Percentiles rank a stretch among this genome's conserved stretches.
These are phyloP conservation scores for Nannoperca obscura DNA, from an alignment of 2,797 vertebrate species.

Conservation along the genomic window DNA sequence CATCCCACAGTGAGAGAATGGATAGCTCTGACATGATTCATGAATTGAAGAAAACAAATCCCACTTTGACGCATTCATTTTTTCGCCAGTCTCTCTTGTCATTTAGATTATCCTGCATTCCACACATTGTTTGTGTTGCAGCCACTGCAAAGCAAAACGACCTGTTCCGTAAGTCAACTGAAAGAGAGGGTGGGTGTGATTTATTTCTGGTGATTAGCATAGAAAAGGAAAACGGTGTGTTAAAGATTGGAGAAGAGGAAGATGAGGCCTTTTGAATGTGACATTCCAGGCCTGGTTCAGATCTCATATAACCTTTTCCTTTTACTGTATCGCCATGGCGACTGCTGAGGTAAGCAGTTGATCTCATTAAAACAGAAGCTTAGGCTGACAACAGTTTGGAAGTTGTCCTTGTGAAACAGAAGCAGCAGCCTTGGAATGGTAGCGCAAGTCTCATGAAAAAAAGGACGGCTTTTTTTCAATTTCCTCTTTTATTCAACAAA, in stretches of 20 bases:
- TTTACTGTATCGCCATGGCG: conserved; percentile 64
- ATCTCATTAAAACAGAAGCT: conserved; percentile 67
- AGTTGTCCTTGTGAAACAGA: conserved; percentile 67
- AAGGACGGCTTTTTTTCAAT: conserved; percentile 39
- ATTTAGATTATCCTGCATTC: conserved; percentile 29
- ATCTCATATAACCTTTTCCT: conserved; percentile 70
- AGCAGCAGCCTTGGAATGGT: conserved; percentile 47
- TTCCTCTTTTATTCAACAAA: conserved; percentile 39
- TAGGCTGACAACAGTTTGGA: conserved; percentile 47
- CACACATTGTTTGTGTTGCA: conserved; percentile 34
- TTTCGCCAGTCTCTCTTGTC: conserved; percentile 27
- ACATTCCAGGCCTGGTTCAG: conserved; percentile 54
- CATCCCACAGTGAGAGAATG: conserved; percentile 27
- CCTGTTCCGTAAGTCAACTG: conserved; percentile 35
- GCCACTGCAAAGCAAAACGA: conserved; percentile 33
- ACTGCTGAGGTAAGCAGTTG: conserved; percentile 74
- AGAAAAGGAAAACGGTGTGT: conserved; percentile 34
- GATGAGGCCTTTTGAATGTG: conserved; percentile 44
- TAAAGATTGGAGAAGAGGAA: conserved; percentile 19
- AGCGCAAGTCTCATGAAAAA: conserved; percentile 24
- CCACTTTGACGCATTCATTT: conserved; percentile 5
- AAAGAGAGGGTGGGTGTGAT: conserved; percentile 39
- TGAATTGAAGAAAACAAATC: conserved; percentile 21
- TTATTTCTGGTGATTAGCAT: conserved; percentile 52
- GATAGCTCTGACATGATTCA: conserved; percentile 2